Evolutionary conservation across 1,140 invertebrate genomes (phyloP).

Genomic region (Achroia grisella): DNA sequence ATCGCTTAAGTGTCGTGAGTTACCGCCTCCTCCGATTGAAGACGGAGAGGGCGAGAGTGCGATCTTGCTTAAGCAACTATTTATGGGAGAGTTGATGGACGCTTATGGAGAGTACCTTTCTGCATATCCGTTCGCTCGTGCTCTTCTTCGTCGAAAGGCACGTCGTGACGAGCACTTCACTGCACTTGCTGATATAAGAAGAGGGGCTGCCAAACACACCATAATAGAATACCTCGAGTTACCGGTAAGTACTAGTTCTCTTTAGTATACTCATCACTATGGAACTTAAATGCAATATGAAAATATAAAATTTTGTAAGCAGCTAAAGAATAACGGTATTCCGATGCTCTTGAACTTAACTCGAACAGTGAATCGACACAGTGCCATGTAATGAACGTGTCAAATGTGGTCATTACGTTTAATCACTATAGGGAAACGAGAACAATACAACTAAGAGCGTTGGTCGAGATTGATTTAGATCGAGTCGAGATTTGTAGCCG

Average conservation of each 20-base stretch:
- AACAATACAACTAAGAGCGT: slow-evolving; percentile 40
- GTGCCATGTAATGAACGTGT: slow-evolving; percentile 27
- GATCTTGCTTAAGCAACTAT: slow-evolving; percentile 64
- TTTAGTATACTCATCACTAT: no score
- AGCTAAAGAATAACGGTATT: slow-evolving; percentile 24
- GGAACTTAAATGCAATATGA: neutral
- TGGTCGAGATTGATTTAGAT: slow-evolving; percentile 48
- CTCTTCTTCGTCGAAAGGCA: slow-evolving; percentile 51
- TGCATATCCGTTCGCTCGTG: slow-evolving; percentile 56
- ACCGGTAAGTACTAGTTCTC: slow-evolving; percentile 55
- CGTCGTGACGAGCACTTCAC: slow-evolving; percentile 65
- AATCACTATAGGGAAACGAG: slow-evolving; percentile 39
- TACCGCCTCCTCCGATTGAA: slow-evolving; percentile 45
- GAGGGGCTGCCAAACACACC: slow-evolving; percentile 61
- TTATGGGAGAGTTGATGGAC: slow-evolving; percentile 66
- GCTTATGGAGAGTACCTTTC: slow-evolving; percentile 61
- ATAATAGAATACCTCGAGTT: slow-evolving; percentile 65
- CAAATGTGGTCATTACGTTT: slow-evolving; percentile 50
- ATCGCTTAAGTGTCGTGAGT: slow-evolving; percentile 45
- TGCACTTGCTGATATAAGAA: slow-evolving; percentile 60
- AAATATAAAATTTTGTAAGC: slow-evolving; percentile 1
- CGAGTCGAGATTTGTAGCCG: slow-evolving; percentile 14
- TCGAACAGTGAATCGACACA: slow-evolving; percentile 12
- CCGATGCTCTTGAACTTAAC: slow-evolving; percentile 29
- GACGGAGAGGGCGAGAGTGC: slow-evolving; percentile 50